A percentile compares a stretch with the other conserved stretches of the same genome.
Evolutionary conservation across 2,888 invertebrate species (phyloP).

Genomic region (Ectobius pallidus): DNA sequence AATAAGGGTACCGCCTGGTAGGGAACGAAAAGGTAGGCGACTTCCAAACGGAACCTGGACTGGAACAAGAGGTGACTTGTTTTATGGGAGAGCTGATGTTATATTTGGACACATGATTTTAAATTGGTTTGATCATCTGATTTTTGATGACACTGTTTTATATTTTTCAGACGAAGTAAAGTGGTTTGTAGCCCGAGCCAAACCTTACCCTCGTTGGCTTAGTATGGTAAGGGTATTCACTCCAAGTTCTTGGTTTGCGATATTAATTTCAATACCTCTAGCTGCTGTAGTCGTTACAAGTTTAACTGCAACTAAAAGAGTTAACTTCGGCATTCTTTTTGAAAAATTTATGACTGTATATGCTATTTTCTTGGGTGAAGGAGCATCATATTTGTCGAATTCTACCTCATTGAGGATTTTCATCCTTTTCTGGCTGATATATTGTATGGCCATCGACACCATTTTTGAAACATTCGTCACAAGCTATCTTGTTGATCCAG

Average conservation of each 20-base stretch:
- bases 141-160: neutral
- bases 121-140: neutral
- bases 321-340: neutral
- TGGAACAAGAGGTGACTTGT: too few relatives aligned
- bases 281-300: neutral
- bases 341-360: too few relatives aligned
- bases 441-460: slow-evolving; percentile 1
- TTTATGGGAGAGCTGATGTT: neutral
- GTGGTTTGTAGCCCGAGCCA: slow-evolving; percentile 9
- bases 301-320: neutral
- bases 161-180: neutral
- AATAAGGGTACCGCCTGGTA: neutral
- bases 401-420: too few relatives aligned
- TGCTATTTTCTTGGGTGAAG: neutral
- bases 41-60: too few relatives aligned
- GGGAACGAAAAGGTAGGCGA: neutral
- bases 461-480: too few relatives aligned
- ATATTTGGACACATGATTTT: neutral
- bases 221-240: slow-evolving; percentile 6
- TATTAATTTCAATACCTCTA: neutral
- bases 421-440: slow-evolving; percentile 1
- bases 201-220: neutral
- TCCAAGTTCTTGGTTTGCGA: neutral
- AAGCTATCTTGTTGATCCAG: too few relatives aligned
- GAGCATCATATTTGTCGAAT: neutral